These are phyloP conservation scores for Cyprinodon variegatus DNA, from an alignment of 2,113 vertebrate species.

Conservation along the genomic window DNA sequence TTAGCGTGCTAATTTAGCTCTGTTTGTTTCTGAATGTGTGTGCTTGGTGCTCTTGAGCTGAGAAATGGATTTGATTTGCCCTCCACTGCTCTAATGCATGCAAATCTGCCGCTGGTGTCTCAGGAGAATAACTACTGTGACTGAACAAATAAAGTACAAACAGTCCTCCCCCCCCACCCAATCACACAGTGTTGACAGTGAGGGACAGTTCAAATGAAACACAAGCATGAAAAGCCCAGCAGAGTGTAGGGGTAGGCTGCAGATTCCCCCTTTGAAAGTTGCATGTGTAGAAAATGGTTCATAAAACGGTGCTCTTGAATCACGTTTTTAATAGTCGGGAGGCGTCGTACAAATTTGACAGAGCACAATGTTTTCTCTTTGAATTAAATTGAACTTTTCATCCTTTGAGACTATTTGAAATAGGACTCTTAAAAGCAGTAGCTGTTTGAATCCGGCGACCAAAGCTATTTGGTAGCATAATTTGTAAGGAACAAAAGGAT, in stretches of 20 bases:
- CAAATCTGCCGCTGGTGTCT: slow-evolving; percentile 71
- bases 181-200: slow-evolving; percentile 57
- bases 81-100: slow-evolving; percentile 71
- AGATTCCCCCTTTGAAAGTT: slow-evolving; percentile 41
- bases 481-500: too few relatives aligned
- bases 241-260: slow-evolving; percentile 43
- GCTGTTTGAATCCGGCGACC: background rate
- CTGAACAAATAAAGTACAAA: slow-evolving; percentile 63
- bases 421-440: background rate
- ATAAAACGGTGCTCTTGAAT: slow-evolving; percentile 18
- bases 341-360: slow-evolving; percentile 7
- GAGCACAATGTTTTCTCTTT: slow-evolving; percentile 29
- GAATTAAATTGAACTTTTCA: slow-evolving; percentile 21
- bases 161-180: slow-evolving; percentile 29
- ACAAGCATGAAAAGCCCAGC: slow-evolving; percentile 42
- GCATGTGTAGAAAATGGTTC: slow-evolving; percentile 35
- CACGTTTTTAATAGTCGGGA: slow-evolving; percentile 14
- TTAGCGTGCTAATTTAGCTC: slow-evolving; percentile 30
- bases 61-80: slow-evolving; percentile 72
- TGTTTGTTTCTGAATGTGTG: slow-evolving; percentile 30
- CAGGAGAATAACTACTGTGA: slow-evolving; percentile 66
- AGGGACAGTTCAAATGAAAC: slow-evolving; percentile 63
- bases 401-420: slow-evolving; percentile 40
- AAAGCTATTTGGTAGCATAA: background rate
- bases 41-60: slow-evolving; percentile 40